Conservation (phyloP, 2,113 vertebrate genomes). For the Riparia riparia region DNA sequence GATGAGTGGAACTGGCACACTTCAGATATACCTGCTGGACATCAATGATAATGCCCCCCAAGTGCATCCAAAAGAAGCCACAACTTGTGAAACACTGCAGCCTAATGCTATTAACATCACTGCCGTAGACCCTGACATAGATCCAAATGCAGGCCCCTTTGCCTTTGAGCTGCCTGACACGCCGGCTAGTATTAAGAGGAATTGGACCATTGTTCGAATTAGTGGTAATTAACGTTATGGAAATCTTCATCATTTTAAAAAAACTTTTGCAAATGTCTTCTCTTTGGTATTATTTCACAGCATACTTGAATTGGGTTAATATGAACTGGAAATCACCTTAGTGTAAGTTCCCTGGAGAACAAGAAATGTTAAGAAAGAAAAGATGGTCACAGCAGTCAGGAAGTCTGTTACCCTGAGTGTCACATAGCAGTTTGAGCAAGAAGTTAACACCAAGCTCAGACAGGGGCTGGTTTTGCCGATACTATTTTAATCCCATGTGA, state of each 20-base stretch:
- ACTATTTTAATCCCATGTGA: background rate
- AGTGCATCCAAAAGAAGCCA: constrained; percentile 91
- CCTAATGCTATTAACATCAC: constrained; percentile 97
- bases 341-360: background rate
- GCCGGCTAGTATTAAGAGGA: constrained; percentile 87
- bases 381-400: background rate
- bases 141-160: constrained; percentile 94
- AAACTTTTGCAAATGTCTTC: background rate
- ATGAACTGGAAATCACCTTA: background rate
- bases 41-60: constrained; percentile 96
- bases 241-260: background rate
- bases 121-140: constrained; percentile 91
- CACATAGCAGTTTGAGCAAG: background rate
- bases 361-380: background rate
- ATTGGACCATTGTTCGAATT: constrained; percentile 95
- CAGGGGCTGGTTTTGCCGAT: background rate
- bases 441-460: background rate
- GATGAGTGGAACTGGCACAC: constrained; percentile 92
- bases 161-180: constrained; percentile 90
- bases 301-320: background rate
- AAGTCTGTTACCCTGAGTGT: background rate
- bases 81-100: constrained; percentile 92
- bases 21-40: constrained; percentile 93
- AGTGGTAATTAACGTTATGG: constrained; percentile 78
- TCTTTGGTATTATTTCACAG: background rate